A percentile compares a stretch with the other conserved stretches of the same genome.
Evolutionary conservation across 2,797 vertebrate genomes (phyloP).

Genomic region (Mastacembelus armatus): DNA sequence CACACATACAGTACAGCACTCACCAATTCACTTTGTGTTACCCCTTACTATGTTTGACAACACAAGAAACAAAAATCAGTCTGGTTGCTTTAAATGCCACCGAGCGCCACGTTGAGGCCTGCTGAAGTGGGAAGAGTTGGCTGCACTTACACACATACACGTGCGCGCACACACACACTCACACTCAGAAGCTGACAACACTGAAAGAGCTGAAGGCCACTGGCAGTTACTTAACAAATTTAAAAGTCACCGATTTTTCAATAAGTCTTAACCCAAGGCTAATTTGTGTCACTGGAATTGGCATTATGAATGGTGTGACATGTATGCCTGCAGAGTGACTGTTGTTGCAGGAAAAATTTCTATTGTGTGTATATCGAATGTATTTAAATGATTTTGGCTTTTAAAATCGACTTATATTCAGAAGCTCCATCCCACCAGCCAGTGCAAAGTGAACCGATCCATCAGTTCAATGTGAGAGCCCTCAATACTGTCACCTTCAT

Average conservation of each 20-base stretch:
- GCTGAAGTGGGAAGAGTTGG: constrained; percentile 50
- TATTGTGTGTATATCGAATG: constrained; percentile 3
- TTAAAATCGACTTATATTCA: constrained; percentile 32
- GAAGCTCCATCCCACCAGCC: constrained; percentile 13
- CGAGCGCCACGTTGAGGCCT: constrained; percentile 59
- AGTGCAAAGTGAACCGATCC: constrained; percentile 56
- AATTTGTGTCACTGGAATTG: constrained; percentile 68
- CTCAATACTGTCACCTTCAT: constrained; percentile 76
- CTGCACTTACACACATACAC: constrained; percentile 23
- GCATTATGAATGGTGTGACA: constrained; percentile 45
- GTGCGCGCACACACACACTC: constrained; percentile 24
- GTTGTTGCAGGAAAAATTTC: constrained; percentile 24
- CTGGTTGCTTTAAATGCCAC: constrained; percentile 80
- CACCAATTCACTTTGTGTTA: constrained; percentile 62
- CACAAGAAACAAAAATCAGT: constrained; percentile 73
- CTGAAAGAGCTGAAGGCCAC: constrained; percentile 71
- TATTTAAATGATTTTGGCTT: constrained; percentile 33
- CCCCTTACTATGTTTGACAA: constrained; percentile 70
- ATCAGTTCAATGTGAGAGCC: constrained; percentile 66
- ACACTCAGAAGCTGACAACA: constrained; percentile 33
- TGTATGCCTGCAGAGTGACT: constrained; percentile 50
- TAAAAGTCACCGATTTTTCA: constrained; percentile 85
- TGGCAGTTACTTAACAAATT: constrained; percentile 78
- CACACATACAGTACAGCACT: constrained; percentile 39
- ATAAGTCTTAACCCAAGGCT: constrained; percentile 78